Evolutionary conservation across 1,140 invertebrate species (phyloP).

Genomic region (Heterodera carotae): DNA sequence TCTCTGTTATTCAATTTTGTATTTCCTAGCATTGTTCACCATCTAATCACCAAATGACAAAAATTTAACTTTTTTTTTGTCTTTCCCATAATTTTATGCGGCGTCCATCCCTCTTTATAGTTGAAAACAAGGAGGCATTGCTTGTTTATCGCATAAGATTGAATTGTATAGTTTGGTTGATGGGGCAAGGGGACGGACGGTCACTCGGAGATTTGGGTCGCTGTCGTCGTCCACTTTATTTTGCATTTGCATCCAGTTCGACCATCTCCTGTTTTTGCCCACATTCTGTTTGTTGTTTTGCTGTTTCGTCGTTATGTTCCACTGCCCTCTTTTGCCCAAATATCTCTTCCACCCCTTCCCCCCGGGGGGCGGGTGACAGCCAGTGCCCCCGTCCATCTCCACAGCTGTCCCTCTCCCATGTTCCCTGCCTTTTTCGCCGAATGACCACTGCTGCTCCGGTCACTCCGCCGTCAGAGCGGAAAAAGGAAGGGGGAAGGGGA

Average conservation of each 20-base stretch:
- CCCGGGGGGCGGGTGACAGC: conserved; percentile 22
- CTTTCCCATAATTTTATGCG: too few relatives aligned
- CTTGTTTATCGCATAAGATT: background rate
- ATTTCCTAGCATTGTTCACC: too few relatives aligned
- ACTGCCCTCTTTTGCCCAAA: conserved; percentile 20
- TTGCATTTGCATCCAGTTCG: conserved; percentile 11
- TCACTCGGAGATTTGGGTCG: conserved; percentile 6
- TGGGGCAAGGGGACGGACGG: background rate
- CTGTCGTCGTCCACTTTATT: conserved; percentile 13
- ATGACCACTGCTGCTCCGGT: conserved; percentile 22
- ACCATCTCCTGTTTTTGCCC: conserved; percentile 15
- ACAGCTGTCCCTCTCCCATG: background rate
- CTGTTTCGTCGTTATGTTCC: conserved; percentile 17
- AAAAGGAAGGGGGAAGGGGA: background rate
- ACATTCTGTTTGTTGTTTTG: background rate
- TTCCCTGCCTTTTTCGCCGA: background rate
- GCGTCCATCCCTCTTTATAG: too few relatives aligned
- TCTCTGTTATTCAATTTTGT: background rate
- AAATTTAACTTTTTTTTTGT: too few relatives aligned
- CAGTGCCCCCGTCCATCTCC: conserved; percentile 24
- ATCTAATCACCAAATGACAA: too few relatives aligned
- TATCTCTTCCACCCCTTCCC: background rate
- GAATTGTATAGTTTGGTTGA: background rate
- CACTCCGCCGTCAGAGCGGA: background rate
- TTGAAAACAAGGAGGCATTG: background rate